Percentiles rank a stretch among this genome's conserved stretches.
Conservation (phyloP, 2,888 invertebrate species). For the Strigamia transsilvanica region DNA sequence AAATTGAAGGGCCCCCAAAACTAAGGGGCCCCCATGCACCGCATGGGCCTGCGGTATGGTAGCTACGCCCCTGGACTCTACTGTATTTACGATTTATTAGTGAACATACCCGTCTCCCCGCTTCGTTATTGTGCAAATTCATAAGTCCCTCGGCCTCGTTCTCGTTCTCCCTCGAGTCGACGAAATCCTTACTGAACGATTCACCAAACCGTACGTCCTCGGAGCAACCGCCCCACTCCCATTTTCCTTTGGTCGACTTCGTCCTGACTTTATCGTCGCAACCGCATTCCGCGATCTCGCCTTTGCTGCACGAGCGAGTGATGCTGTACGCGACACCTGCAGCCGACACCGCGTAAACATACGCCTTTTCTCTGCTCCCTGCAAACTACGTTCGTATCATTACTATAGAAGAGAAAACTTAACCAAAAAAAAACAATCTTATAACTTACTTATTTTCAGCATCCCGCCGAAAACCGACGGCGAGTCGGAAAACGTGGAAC, state of each 20-base stretch:
- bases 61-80: too few species aligned
- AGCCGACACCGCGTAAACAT: constrained; percentile 86
- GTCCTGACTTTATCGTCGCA: constrained; percentile 82
- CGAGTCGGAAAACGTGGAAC: constrained; percentile 79
- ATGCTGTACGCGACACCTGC: constrained; percentile 89
- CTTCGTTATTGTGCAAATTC: constrained; percentile 92
- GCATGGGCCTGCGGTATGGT: too few species aligned
- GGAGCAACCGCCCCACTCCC: constrained; percentile 92
- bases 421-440: not conserved
- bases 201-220: constrained; percentile 88
- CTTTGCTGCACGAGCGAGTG: constrained; percentile 85
- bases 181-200: constrained; percentile 84
- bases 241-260: constrained; percentile 72
- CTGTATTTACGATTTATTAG: constrained; percentile 19
- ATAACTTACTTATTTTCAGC: constrained; percentile 80
- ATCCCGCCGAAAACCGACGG: constrained; percentile 85
- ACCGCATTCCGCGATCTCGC: constrained; percentile 85
- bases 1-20: too few species aligned
- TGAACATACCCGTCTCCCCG: constrained; percentile 79
- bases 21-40: too few species aligned
- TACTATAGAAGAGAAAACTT: not conserved
- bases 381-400: constrained; percentile 58
- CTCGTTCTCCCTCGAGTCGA: constrained; percentile 81
- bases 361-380: constrained; percentile 91
- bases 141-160: constrained; percentile 79